Percentiles rank a stretch among this genome's conserved stretches.
phyloP scores from a whole-genome alignment of 2,113 vertebrate species.

The Polyodon spathula region DNA sequence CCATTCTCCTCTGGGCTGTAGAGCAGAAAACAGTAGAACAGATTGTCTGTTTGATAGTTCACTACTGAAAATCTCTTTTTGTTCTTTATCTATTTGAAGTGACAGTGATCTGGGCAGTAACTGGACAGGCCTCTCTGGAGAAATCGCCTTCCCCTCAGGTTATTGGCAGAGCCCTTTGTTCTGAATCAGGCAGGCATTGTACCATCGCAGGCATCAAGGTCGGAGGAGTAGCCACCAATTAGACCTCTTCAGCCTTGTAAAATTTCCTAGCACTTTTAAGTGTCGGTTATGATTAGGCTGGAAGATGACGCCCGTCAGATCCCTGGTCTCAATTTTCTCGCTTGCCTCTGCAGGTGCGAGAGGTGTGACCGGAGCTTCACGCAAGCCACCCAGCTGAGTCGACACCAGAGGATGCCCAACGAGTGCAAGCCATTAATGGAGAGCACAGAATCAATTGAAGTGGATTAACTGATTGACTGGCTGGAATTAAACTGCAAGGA shows the following conservation, averaged over 20 bases:
- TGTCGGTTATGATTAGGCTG: constrained; percentile 75
- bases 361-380: constrained; percentile 97
- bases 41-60: constrained; percentile 68
- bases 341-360: constrained; percentile 85
- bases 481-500: constrained; percentile 83
- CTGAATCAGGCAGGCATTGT: constrained; percentile 65
- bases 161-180: constrained; percentile 80
- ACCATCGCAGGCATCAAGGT: constrained; percentile 66
- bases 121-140: constrained; percentile 73
- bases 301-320: constrained; percentile 54
- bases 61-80: constrained; percentile 86
- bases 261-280: constrained; percentile 75
- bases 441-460: constrained; percentile 98
- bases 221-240: constrained; percentile 76
- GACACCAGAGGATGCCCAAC: constrained; percentile 98
- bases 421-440: constrained; percentile 97
- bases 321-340: constrained; percentile 70
- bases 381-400: constrained; percentile 97
- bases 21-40: constrained; percentile 72
- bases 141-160: constrained; percentile 67
- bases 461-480: constrained; percentile 89
- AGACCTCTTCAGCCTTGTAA: constrained; percentile 72
- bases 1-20: constrained; percentile 65
- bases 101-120: constrained; percentile 80
- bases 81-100: constrained; percentile 84